Conservation (phyloP, 2,797 vertebrate genomes). For the Salarias fasciatus region DNA sequence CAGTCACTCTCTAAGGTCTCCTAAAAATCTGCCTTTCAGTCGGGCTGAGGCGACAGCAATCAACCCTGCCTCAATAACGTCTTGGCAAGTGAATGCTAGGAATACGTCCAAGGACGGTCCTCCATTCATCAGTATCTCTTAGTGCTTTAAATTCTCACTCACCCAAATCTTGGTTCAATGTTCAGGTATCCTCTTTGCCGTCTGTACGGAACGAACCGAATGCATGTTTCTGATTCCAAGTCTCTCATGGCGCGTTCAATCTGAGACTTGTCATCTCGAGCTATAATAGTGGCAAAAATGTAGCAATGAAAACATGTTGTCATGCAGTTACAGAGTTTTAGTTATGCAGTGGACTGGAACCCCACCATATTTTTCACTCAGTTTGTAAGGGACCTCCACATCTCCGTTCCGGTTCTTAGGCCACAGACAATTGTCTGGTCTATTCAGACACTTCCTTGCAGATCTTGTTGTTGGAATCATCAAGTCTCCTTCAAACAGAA, state of each 20-base stretch:
- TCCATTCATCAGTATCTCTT: no score
- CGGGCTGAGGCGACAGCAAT: no score
- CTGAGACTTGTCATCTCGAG: background rate
- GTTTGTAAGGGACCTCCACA: conserved; percentile 41
- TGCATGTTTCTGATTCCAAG: conserved; percentile 58
- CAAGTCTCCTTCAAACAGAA: conserved; percentile 62
- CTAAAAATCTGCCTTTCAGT: no score
- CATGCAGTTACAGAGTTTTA: background rate
- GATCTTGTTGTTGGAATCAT: conserved; percentile 42
- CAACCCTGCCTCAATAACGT: no score
- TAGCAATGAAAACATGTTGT: background rate
- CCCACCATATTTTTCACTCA: conserved; percentile 56
- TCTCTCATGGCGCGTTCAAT: conserved; percentile 34
- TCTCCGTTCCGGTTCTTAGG: conserved; percentile 57
- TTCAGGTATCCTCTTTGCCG: conserved; percentile 36
- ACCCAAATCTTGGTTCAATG: conserved; percentile 64
- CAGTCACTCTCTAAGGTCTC: no score
- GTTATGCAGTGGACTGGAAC: background rate
- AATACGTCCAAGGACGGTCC: no score
- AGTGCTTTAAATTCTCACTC: conserved; percentile 25
- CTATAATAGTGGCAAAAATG: conserved; percentile 29
- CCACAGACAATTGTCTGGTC: conserved; percentile 50
- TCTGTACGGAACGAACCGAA: conserved; percentile 48
- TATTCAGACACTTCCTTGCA: conserved; percentile 41
- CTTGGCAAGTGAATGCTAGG: no score